Evolutionary conservation across 1,140 invertebrate species (phyloP), one percentile per base, ranked within the genome.

Genomic region (Phortica variegata): DNA sequence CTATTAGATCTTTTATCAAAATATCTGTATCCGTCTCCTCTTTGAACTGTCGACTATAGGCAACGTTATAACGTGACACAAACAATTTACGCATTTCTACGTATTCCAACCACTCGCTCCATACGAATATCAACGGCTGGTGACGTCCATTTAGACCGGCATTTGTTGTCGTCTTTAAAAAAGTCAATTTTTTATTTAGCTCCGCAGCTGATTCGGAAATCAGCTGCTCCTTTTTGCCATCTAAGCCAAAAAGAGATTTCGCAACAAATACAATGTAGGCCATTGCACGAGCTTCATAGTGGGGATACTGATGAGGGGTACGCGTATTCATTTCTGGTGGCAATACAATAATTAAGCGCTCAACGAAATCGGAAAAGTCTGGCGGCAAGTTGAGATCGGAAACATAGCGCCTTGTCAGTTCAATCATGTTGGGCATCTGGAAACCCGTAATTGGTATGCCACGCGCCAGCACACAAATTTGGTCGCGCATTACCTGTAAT

Each of bases 171-270:
- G 4, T 4, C 10, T 39, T 26, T 26, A 12, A 0, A 18, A 5
- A 0, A 66, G 36, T 19, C 37, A 36, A 23, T 52, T 54, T 49
- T 65, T 79, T 56, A 65, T 85, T 80, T 9, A 83, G 77, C 45
- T 73, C 66, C 4, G 73, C 61, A 0, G 81, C 78, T 21, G 82
- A 77, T 29, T 76, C 57, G 2, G 84, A 85, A 17, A 84, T 80
- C 47, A 78, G 57, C 29, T 77, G 72, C 69, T 87, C 86, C 2
- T 84, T 84, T 8, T 78, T 57, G 34, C 79, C 85, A 73, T 87
- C 85, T 2, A 87, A 58, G 2, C 80, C 80, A 58, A 85, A 84
- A 3, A 87, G 55, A 2, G 83, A 59, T 77, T 87, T 87, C 23
- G 87, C 47, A 2, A 78, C 61, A 32, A 85, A 79, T n/a, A 86